These are phyloP conservation scores for Lutraria lutraria DNA, from an alignment of 2,888 invertebrate species.

Conservation along the genomic window DNA sequence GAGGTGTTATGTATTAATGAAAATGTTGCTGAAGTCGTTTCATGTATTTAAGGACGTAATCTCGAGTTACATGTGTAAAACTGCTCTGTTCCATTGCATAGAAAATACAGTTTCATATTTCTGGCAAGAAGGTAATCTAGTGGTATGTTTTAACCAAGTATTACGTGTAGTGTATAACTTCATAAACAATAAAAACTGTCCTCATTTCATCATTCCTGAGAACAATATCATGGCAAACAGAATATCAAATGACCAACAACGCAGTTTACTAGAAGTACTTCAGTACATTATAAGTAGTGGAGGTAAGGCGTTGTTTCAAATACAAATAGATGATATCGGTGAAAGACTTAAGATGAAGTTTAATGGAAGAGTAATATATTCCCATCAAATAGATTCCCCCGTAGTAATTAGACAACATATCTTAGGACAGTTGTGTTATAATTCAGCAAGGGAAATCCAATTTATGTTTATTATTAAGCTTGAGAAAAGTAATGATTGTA, in stretches of 20 bases:
- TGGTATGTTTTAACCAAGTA: neutral
- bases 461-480: neutral
- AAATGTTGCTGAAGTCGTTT: constrained; percentile 39
- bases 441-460: neutral
- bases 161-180: neutral
- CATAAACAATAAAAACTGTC: neutral
- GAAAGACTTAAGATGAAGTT: constrained; percentile 7
- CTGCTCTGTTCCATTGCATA: neutral
- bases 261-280: neutral
- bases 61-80: constrained; percentile 7
- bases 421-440: neutral
- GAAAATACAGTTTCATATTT: neutral
- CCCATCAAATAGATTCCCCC: neutral
- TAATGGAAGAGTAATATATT: neutral
- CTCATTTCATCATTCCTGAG: constrained; percentile 2
- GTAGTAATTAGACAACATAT: neutral
- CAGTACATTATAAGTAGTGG: neutral
- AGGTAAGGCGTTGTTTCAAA: neutral
- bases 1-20: constrained; percentile 37
- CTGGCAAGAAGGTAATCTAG: neutral
- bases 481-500: neutral
- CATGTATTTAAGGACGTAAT: neutral
- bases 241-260: neutral
- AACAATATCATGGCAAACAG: neutral
- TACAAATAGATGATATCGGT: neutral